Evolutionary conservation across 2,113 vertebrate species (phyloP).

Genomic region (Epinephelus cyanopodus): DNA sequence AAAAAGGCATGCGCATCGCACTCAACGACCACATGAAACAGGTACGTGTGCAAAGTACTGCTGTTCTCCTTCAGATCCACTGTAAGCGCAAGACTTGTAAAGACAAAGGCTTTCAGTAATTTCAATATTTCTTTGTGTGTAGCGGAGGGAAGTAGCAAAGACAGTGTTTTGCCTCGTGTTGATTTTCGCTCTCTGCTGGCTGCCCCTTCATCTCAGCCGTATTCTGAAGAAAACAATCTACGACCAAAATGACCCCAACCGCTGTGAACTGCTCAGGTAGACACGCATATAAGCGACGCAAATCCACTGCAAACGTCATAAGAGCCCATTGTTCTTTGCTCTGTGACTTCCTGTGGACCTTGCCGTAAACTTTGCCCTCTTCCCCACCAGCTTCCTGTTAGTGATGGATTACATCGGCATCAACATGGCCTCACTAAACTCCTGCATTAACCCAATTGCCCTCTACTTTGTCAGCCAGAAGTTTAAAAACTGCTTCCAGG

Average conservation of each 20-base stretch:
- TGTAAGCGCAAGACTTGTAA: neutral
- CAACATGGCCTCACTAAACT: constrained; percentile 95
- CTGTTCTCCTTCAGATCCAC: no score
- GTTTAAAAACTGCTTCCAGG: constrained; percentile 96
- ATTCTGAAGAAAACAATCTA: constrained; percentile 93
- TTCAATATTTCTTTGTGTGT: neutral
- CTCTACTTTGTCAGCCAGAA: constrained; percentile 94
- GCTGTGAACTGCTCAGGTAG: constrained; percentile 93
- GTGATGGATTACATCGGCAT: constrained; percentile 96
- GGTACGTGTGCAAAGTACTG: constrained; percentile 73
- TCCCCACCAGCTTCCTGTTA: constrained; percentile 87
- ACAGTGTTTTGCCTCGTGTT: constrained; percentile 94
- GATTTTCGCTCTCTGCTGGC: constrained; percentile 93
- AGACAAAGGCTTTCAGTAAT: neutral
- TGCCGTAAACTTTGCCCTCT: constrained; percentile 46
- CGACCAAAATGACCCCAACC: constrained; percentile 86
- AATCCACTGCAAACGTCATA: neutral
- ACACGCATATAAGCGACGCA: neutral
- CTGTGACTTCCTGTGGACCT: constrained; percentile 58
- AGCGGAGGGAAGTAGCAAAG: constrained; percentile 94
- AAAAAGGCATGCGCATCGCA: constrained; percentile 91
- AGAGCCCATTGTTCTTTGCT: constrained; percentile 61
- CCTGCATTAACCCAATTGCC: constrained; percentile 94
- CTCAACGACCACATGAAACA: constrained; percentile 95
- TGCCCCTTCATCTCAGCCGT: constrained; percentile 93